phyloP scores from a whole-genome alignment of 2,797 vertebrate genomes.

The Alectoris magna region DNA sequence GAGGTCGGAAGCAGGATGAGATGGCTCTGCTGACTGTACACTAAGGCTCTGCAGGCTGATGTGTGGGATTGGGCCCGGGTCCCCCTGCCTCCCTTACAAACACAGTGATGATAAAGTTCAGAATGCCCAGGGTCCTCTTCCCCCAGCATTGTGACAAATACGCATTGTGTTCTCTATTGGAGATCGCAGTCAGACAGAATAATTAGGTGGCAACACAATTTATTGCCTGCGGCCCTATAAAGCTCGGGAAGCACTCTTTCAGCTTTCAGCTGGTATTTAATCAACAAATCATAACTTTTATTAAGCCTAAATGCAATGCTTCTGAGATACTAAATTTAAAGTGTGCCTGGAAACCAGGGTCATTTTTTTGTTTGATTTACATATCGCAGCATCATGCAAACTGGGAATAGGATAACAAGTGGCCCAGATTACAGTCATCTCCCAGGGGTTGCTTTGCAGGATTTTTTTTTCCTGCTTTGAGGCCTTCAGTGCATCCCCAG shows the following conservation, averaged over 20 bases:
- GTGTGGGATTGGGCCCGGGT: not conserved
- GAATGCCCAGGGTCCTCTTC: not conserved
- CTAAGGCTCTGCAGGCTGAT: not conserved
- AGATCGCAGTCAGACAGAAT: conserved; percentile 61
- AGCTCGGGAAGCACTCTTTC: conserved; percentile 72
- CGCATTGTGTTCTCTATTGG: conserved; percentile 45
- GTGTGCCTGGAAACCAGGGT: conserved; percentile 64
- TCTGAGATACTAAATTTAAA: conserved; percentile 77
- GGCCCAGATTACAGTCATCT: not conserved
- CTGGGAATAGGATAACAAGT: not conserved
- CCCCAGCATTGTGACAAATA: conserved; percentile 13
- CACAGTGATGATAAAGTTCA: not conserved
- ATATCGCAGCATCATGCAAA: conserved; percentile 54
- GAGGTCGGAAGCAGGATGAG: not conserved
- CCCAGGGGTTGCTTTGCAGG: not conserved
- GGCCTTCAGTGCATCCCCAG: not conserved
- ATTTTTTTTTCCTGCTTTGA: not conserved
- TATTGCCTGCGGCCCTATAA: conserved; percentile 67
- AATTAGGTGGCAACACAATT: conserved; percentile 74
- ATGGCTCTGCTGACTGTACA: not conserved
- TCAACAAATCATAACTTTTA: conserved; percentile 79
- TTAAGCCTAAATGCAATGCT: conserved; percentile 73
- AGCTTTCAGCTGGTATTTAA: conserved; percentile 76
- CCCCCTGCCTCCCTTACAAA: not conserved
- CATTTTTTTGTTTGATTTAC: conserved; percentile 72